A percentile compares a stretch with the other conserved stretches of the same genome.
Conservation (phyloP, 2,797 vertebrate species). For the Corythornis leucogaster region DNA sequence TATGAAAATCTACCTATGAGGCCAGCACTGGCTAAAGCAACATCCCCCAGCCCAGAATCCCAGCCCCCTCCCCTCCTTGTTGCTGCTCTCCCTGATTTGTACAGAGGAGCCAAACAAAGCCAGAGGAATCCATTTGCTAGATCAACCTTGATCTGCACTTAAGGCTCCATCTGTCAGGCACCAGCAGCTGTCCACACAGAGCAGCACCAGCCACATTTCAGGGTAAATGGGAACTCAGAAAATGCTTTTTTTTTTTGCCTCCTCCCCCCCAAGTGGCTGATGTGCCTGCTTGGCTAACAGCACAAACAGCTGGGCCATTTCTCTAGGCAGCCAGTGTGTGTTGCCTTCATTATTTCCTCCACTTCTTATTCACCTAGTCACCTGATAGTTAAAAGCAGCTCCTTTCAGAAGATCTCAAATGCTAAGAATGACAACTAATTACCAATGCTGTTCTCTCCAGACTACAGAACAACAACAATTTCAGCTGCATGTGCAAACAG, state of each 20-base stretch:
- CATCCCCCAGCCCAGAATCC: rapidly evolving
- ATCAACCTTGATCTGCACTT: conserved; percentile 59
- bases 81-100: not conserved
- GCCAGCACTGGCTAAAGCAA: not conserved
- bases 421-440: not conserved
- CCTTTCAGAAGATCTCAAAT: not conserved
- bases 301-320: not conserved
- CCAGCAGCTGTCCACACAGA: conserved; percentile 31
- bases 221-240: not conserved
- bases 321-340: not conserved
- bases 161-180: conserved; percentile 60
- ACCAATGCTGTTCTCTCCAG: not conserved
- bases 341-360: not conserved
- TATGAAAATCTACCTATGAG: not conserved
- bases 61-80: not conserved
- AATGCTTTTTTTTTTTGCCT: not conserved
- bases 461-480: not conserved
- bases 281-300: not conserved
- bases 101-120: conserved; percentile 5
- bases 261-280: not conserved
- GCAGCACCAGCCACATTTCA: not conserved
- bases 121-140: conserved; percentile 25
- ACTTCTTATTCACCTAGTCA: not conserved
- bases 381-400: not conserved
- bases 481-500: not conserved